Evolutionary conservation across 2,888 invertebrate species (phyloP), one percentile per base, ranked within the genome.

Genomic region (Trichopria drosophilae): DNA sequence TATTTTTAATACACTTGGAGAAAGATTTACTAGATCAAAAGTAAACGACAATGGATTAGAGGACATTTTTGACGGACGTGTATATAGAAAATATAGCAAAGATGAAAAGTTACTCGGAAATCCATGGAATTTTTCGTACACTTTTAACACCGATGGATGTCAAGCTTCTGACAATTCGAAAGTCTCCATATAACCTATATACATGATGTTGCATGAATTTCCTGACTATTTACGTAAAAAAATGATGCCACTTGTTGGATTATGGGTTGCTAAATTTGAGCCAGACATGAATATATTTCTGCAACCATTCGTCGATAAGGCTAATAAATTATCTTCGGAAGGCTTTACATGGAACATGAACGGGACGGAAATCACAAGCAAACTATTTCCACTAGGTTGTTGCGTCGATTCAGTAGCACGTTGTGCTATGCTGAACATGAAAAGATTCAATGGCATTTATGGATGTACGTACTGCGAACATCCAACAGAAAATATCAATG

Each of bases 131-230:
- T n/a, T n/a, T n/a, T n/a, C n/a, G n/a, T n/a, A n/a, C n/a, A n/a
- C 41, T 7, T 40, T 58, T 5, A 53, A 51, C 16, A 55, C 58
- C 1, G 55, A 58, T 40, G 53, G 58, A n/a, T 53, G 51, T 12
- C 47, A 58, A 32, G 36, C 53, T 4, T 31, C 37, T 3, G 37
- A 55, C 36, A 42, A 41, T 26, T 45, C 37, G 16, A 40, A 20
- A 9, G 36, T 42, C 16, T 41, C 46, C 12, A 37, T 50, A 12
- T 58, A 53, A 53, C 55, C 55, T 20, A 39, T 58, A 7, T 58
- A 48, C 34, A 46, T 28, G 6, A 58, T 55, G 55, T 1, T 58
- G 7, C 36, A 58, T 29, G 56, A 60, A 35, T 36, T 60, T 7
- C 60, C 60, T 13, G 41, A 42, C 5, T 48, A 53, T 19, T n/a